Conservation (phyloP, 2,888 invertebrate species). For the Stenoptilia bipunctidactyla region DNA sequence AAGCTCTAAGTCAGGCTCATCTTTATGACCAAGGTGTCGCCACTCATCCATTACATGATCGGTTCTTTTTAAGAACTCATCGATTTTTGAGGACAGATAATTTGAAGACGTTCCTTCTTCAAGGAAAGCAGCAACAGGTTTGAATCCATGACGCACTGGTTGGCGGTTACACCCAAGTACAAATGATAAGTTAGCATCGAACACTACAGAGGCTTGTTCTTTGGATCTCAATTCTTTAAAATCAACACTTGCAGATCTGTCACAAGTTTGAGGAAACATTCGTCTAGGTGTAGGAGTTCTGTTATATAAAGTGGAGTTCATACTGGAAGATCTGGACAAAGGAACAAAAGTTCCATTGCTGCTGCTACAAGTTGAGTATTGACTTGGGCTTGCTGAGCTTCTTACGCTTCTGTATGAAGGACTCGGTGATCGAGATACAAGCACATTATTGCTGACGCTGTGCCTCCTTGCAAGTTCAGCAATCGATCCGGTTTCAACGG, state of each 20-base stretch:
- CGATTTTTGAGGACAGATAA: constrained; percentile 80
- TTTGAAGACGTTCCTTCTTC: constrained; percentile 85
- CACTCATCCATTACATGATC: constrained; percentile 93
- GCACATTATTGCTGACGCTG: constrained; percentile 32
- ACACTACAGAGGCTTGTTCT: constrained; percentile 84
- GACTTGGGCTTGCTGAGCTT: constrained; percentile 54
- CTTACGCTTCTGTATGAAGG: constrained; percentile 55
- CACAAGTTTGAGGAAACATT: constrained; percentile 75
- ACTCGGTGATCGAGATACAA: constrained; percentile 71
- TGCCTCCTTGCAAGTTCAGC: constrained; percentile 59
- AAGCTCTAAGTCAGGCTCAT: constrained; percentile 49
- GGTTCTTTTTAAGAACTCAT: constrained; percentile 83
- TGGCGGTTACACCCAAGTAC: constrained; percentile 81
- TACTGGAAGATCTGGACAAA: constrained; percentile 51
- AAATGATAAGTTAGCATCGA: constrained; percentile 86
- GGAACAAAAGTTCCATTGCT: constrained; percentile 55
- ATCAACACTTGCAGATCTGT: constrained; percentile 53
- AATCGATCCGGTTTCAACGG: constrained; percentile 62
- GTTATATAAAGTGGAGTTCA: constrained; percentile 45
- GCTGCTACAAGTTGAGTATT: constrained; percentile 62
- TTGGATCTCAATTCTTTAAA: constrained; percentile 73
- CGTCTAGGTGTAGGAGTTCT: constrained; percentile 74
- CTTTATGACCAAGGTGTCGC: constrained; percentile 77
- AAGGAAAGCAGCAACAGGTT: constrained; percentile 80
- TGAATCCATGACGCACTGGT: constrained; percentile 76